phyloP scores from a whole-genome alignment of 2,113 vertebrate species.

The Ascaphus truei region DNA sequence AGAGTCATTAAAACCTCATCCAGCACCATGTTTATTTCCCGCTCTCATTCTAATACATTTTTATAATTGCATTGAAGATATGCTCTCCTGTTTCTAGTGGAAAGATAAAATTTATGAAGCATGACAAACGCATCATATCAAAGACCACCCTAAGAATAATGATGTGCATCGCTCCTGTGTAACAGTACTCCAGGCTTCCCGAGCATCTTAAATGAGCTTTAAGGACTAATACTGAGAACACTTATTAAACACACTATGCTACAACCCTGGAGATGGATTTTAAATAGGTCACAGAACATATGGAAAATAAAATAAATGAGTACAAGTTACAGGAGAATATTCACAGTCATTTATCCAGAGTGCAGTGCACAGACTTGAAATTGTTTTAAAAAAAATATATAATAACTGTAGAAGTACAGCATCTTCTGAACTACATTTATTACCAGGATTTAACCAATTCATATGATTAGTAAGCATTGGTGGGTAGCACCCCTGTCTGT shows the following conservation, averaged over 20 bases:
- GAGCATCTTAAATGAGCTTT: constrained; percentile 4
- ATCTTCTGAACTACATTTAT: background rate
- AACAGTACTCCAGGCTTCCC: constrained; percentile 13
- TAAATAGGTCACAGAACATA: constrained; percentile 14
- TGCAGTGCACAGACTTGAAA: background rate
- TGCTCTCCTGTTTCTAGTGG: constrained; percentile 74
- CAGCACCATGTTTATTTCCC: constrained; percentile 62
- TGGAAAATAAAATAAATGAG: background rate
- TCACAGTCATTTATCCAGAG: background rate
- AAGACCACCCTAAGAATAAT: constrained; percentile 66
- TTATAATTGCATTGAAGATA: constrained; percentile 74
- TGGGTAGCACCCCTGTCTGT: background rate
- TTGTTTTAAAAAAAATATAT: no score
- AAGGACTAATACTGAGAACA: constrained; percentile 16
- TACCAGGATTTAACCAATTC: background rate
- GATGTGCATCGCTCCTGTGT: constrained; percentile 41
- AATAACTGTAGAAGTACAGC: background rate
- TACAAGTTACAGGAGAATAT: no score
- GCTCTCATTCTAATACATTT: constrained; percentile 73
- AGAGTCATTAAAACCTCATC: constrained; percentile 73
- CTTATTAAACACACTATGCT: constrained; percentile 15
- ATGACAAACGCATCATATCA: constrained; percentile 62
- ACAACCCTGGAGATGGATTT: background rate
- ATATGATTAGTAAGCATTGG: constrained; percentile 10
- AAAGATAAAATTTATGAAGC: constrained; percentile 75